Base-by-base conservation (phyloP, 2,888 invertebrate genomes). In the Lepidonotus clava region DNA sequence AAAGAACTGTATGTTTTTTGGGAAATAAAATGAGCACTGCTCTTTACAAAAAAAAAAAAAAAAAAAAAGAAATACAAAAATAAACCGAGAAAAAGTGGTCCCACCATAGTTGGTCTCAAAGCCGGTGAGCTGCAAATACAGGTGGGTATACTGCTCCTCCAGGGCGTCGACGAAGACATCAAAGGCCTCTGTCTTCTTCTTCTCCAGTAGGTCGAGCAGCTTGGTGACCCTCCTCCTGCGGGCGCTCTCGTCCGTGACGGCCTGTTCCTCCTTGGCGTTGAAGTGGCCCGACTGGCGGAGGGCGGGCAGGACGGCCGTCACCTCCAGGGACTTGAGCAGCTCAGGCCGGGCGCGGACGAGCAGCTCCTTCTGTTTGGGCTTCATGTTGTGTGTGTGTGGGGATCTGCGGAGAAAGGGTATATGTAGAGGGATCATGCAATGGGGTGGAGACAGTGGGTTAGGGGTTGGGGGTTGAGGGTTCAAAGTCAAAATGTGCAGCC, bases 291-390 rank as follows among this genome's bases (percentile, higher is more conserved):
- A 41, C 41, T 1, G 1, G n/a, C 80, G 14, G 4, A 80, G 24
- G 0, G 80, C 80, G 5, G 80, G 80, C 24, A 80, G 24, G 24
- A 80, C 80, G 41, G 21, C 24, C 5, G 1, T 2, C n/a, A 80
- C 46, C 8, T 80, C 80, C n/a, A 80, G 51, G 1, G 28, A 11
- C 24, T 28, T 2, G 80, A 80, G 80, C 14, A 80, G 80, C 80
- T 80, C 80, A 1, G 80, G 80, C 11, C 80, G 80, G 0, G 80
- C 80, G 1, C 80, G 41, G 28, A 24, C 11, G 28, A 80, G 24
- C 80, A 80, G 5, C 80, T 80, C 80, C 80, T 80, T 80, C 80
- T 80, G 41, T n/a, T 80, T 46, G 41, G 80, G 24, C 80, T 80
- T 80, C 80, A 80, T 80, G 1, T 2, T 38, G 71, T n/a, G n/a